A percentile compares a stretch with the other conserved stretches of the same genome.
These are phyloP conservation scores for Cactoblastis cactorum DNA, from an alignment of 2,888 invertebrate species.

Conservation along the genomic window DNA sequence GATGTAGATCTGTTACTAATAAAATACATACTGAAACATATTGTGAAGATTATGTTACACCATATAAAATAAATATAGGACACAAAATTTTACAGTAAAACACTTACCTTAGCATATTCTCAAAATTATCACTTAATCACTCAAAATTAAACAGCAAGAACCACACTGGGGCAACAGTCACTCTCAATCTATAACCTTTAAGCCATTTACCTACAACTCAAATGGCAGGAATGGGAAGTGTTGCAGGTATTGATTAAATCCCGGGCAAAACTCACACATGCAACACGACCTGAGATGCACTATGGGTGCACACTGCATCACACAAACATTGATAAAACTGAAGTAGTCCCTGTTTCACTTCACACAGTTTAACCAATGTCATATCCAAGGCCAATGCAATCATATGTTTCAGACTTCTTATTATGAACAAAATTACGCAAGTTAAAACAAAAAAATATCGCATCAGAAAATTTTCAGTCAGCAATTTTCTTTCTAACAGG, in stretches of 20 bases:
- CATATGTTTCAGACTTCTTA: slow-evolving; percentile 32
- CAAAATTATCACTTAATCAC: neutral
- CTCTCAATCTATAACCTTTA: slow-evolving; percentile 6
- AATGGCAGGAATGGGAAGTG: slow-evolving; percentile 1
- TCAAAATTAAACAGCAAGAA: too few relatives aligned
- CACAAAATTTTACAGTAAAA: too few relatives aligned
- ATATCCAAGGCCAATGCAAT: slow-evolving; percentile 65
- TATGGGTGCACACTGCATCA: neutral
- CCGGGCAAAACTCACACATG: slow-evolving; percentile 3
- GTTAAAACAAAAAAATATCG: slow-evolving; percentile 10
- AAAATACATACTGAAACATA: too few relatives aligned
- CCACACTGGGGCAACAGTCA: too few relatives aligned
- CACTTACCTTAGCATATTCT: neutral
- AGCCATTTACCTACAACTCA: neutral
- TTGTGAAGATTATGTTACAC: too few relatives aligned
- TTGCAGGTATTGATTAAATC: slow-evolving; percentile 20
- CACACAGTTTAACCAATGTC: slow-evolving; percentile 45
- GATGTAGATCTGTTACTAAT: too few relatives aligned
- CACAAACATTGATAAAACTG: neutral
- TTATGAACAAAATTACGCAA: slow-evolving; percentile 18
- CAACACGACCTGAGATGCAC: slow-evolving; percentile 8
- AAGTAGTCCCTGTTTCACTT: slow-evolving; percentile 31
- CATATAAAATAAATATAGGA: too few relatives aligned
- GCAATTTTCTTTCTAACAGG: slow-evolving; percentile 34
- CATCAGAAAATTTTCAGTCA: slow-evolving; percentile 14